These are phyloP conservation scores for Cisticola juncidis DNA, from an alignment of 2,113 vertebrate genomes.

Conservation along the genomic window DNA sequence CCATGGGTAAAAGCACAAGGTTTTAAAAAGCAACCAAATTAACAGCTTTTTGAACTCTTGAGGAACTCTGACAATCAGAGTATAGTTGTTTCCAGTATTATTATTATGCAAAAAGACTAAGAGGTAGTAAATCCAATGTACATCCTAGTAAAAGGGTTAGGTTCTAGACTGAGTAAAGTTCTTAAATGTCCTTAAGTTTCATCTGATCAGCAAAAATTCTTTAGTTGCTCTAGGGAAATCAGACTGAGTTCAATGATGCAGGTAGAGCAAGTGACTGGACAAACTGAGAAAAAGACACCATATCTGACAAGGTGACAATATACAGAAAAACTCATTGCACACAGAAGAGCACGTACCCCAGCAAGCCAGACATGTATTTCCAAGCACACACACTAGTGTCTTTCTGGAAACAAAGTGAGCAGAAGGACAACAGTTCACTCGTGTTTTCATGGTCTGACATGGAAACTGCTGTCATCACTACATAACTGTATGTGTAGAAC, in stretches of 20 bases:
- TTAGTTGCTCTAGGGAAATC: not conserved
- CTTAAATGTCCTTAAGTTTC: not conserved
- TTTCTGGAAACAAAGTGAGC: not conserved
- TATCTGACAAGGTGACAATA: not conserved
- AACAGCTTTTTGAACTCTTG: not conserved
- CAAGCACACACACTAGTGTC: not conserved
- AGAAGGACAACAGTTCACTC: rapidly evolving
- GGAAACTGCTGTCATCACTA: not conserved
- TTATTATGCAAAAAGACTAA: not conserved
- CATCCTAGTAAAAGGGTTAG: not conserved
- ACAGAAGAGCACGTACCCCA: not conserved
- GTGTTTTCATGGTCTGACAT: not conserved
- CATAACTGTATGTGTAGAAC: not conserved
- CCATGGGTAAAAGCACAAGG: not conserved
- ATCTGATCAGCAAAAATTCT: not conserved
- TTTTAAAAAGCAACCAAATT: not conserved
- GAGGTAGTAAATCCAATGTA: not conserved
- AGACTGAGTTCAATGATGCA: not conserved
- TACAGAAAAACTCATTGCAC: rapidly evolving
- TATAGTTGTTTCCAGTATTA: not conserved
- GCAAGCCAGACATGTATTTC: not conserved
- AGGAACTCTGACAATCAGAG: not conserved
- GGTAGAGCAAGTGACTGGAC: not conserved
- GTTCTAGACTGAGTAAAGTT: not conserved
- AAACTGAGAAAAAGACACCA: rapidly evolving